phyloP scores from a whole-genome alignment of 2,888 invertebrate species.

The Schrankia costaestrigalis region DNA sequence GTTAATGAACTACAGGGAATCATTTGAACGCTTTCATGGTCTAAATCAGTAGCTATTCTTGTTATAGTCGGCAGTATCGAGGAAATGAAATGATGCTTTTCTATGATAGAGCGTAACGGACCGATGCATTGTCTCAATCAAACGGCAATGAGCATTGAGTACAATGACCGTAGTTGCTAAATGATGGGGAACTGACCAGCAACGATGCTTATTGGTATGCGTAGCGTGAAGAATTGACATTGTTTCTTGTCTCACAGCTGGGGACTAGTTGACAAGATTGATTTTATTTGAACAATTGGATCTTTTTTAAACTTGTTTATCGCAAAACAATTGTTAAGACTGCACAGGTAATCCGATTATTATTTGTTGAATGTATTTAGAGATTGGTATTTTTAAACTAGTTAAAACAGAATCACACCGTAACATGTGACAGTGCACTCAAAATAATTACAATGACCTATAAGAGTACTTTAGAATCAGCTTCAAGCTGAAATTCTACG shows the following conservation, averaged over 20 bases:
- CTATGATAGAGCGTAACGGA: constrained; percentile 54
- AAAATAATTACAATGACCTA: no score
- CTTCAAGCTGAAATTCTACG: no score
- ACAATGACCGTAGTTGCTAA: constrained; percentile 72
- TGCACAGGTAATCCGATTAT: no score
- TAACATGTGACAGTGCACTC: no score
- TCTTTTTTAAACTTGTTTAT: constrained; percentile 8
- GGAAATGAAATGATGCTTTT: constrained; percentile 56
- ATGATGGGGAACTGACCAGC: constrained; percentile 66
- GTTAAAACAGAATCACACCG: no score
- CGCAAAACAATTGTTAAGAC: no score
- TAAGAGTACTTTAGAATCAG: no score
- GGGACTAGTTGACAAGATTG: constrained; percentile 32
- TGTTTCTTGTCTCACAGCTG: constrained; percentile 32
- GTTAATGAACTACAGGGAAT: constrained; percentile 59
- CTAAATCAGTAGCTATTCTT: constrained; percentile 50
- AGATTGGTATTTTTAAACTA: no score
- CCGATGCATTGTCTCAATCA: constrained; percentile 71
- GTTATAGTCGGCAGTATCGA: constrained; percentile 55
- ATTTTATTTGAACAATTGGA: constrained; percentile 21
- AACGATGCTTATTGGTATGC: constrained; percentile 48
- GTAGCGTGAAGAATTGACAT: constrained; percentile 39
- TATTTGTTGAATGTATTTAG: no score
- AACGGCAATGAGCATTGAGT: constrained; percentile 68
- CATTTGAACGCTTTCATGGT: constrained; percentile 60